phyloP scores from a whole-genome alignment of 2,888 invertebrate species.

The Flabesymbios commensalis region DNA sequence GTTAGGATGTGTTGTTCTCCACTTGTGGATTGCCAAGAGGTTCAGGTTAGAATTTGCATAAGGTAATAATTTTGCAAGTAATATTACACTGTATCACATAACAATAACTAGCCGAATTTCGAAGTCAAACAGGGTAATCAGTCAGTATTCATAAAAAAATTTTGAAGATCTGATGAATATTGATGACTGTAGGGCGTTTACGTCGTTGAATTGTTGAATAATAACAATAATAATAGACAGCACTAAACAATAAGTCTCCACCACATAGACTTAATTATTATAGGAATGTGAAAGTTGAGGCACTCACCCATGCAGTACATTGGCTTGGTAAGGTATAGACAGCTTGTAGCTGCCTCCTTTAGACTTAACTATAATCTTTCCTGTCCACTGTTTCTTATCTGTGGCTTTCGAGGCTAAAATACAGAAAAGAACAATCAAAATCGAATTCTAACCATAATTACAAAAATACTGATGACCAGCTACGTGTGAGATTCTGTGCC shows the following conservation, averaged over 20 bases:
- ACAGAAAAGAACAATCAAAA: constrained; percentile 3
- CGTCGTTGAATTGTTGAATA: too few species aligned
- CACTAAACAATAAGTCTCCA: too few species aligned
- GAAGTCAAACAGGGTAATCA: too few species aligned
- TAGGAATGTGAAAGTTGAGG: too few species aligned
- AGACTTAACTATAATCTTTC: constrained; percentile 64
- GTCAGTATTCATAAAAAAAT: background rate
- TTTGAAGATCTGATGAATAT: too few species aligned
- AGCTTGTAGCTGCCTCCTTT: constrained; percentile 64
- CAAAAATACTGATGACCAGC: background rate
- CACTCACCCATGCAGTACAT: constrained; percentile 43
- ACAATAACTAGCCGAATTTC: background rate
- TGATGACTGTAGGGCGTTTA: too few species aligned
- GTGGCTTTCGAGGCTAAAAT: constrained; percentile 60
- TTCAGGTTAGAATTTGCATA: too few species aligned
- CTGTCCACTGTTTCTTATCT: constrained; percentile 60
- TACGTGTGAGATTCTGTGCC: background rate
- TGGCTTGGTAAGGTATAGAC: constrained; percentile 71
- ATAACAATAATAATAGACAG: too few species aligned
- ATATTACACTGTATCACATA: too few species aligned
- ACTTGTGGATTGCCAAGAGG: too few species aligned
- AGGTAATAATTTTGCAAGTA: too few species aligned
- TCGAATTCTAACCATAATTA: background rate
- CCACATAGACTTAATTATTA: background rate
- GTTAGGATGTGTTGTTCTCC: background rate